Base-by-base conservation (phyloP, 2,888 invertebrate species). In the Rhingia campestris region DNA sequence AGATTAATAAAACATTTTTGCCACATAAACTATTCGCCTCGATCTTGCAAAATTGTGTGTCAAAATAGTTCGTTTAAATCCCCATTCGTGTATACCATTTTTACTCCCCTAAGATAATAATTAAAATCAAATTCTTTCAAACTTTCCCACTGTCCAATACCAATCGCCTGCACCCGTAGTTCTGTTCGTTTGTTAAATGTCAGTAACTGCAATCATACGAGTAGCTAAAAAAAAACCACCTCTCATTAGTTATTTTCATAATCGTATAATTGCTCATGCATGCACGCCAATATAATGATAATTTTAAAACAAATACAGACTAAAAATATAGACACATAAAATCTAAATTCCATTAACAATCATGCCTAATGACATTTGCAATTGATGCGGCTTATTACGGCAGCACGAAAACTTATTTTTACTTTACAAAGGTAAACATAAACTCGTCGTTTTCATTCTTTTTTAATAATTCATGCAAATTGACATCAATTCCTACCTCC, bases 381-480 rank as follows among this genome's bases (percentile, higher is more conserved):
- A 73, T 73, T 73, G 47, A 54, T 37, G 32, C 22, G 10, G 47
- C 41, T 63, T 45, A 66, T 22, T 10, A 10, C 37, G 33, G 6
- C 32, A 35, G 10, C 35, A 41, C 37, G 61, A 56, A 39, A 56
- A 39, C 12, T 6, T 12, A 35, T 12, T 10, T 30, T 4, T 22
- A 56, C 14, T 45, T 45, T 22, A 22, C 32, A 73, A 45, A 64
- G 10, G 22, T 22, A 22, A 22, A 22, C 37, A 32, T 39, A 64
- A 64, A 53, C 32, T 22, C 22, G 22, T 22, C 22, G 22, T 22
- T 22, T n/a, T 54, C 61, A 35, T 54, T 59, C 35, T 54, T 63
- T 63, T 47, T 51, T 58, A 59, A 59, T 53, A 67, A 75, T 59
- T 51, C 53, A 76, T 69, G 61, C 67, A 69, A 76, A 76, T 59